These are phyloP conservation scores for Notothenia rossii DNA, from an alignment of 2,113 vertebrate species.

Conservation along the genomic window DNA sequence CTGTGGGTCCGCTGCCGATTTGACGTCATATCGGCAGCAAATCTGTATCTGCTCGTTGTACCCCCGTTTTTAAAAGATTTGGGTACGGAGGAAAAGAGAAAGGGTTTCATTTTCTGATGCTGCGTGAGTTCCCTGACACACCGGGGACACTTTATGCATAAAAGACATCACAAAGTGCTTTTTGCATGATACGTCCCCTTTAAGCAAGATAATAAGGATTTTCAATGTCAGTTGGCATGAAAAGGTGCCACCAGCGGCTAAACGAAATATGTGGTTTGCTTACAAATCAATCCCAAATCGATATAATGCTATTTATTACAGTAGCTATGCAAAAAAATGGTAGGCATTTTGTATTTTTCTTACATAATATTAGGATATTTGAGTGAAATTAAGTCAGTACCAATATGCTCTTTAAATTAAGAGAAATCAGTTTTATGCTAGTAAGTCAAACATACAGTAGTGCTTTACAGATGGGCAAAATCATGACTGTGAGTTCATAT, in stretches of 20 bases:
- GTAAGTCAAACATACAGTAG: background rate
- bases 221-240: background rate
- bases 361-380: background rate
- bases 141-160: no score
- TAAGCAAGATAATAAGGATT: background rate
- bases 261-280: background rate
- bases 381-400: background rate
- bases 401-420: background rate
- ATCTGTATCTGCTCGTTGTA: no score
- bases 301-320: background rate
- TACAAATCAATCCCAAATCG: background rate
- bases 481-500: constrained; percentile 28
- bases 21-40: no score
- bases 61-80: no score
- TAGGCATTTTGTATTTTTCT: background rate
- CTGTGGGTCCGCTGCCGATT: no score
- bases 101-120: no score
- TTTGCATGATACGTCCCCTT: background rate
- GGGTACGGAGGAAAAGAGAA: no score
- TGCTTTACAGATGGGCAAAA: constrained; percentile 10
- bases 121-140: no score
- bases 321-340: background rate
- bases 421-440: no score
- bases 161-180: no score
- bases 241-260: constrained; percentile 1